These are phyloP conservation scores for Luperina nickerlii DNA, from an alignment of 2,888 invertebrate genomes.

Conservation along the genomic window DNA sequence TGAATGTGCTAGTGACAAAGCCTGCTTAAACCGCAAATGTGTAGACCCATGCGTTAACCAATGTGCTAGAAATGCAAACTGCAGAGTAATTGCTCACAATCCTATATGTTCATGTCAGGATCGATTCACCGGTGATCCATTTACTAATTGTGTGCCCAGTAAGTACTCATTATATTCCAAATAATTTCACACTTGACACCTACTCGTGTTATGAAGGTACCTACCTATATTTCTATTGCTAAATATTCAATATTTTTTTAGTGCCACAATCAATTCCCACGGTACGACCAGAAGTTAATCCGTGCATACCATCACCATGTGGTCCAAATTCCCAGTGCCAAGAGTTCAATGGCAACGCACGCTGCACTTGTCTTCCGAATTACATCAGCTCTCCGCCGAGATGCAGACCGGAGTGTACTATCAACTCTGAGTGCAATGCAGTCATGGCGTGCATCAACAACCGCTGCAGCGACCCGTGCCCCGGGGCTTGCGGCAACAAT, in stretches of 20 bases:
- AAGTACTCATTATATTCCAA: constrained; percentile 63
- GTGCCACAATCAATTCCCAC: constrained; percentile 77
- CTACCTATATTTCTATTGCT: constrained; percentile 10
- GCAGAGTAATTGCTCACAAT: constrained; percentile 95
- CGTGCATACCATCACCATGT: constrained; percentile 94
- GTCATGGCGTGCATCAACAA: constrained; percentile 93
- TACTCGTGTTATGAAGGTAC: background rate
- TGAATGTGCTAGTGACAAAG: constrained; percentile 94
- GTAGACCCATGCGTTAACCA: constrained; percentile 94
- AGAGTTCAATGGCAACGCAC: constrained; percentile 91
- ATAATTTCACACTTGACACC: background rate
- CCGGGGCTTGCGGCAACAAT: constrained; percentile 94
- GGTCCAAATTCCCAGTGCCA: constrained; percentile 94
- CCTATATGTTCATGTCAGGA: constrained; percentile 94
- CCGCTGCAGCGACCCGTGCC: constrained; percentile 94
- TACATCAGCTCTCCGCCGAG: constrained; percentile 94
- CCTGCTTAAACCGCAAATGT: constrained; percentile 94
- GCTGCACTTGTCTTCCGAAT: constrained; percentile 93
- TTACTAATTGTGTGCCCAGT: constrained; percentile 90
- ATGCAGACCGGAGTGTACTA: constrained; percentile 93
- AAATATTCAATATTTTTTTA: constrained; percentile 59
- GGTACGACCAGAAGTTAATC: constrained; percentile 83
- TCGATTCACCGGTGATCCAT: constrained; percentile 94
- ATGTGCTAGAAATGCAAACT: constrained; percentile 94
- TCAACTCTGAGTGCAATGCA: constrained; percentile 93